Base-by-base conservation (phyloP, 2,888 invertebrate genomes). In the Himalopsyche kuldschensis region DNA sequence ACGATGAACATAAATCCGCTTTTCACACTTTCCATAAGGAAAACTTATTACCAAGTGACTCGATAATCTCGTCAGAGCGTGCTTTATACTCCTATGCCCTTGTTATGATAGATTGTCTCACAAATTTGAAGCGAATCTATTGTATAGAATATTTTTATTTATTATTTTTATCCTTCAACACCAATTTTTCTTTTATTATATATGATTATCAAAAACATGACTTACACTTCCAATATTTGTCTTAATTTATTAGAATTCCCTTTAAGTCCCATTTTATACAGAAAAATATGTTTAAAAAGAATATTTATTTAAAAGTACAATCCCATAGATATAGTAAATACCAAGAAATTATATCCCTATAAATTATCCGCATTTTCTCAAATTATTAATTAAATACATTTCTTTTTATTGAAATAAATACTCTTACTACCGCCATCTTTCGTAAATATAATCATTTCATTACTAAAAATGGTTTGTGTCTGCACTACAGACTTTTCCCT, bases 61-160 rank as follows among this genome's bases (percentile, higher is more conserved):
- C 78, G 30, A 78, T 78, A 41, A 78, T 46, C 78, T 78, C 47
- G 46, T 78, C 78, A 78, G 78, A 78, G 78, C 46, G 35, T 78
- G 35, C 76, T 3, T 41, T 41, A 41, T 41, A 46, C 27, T 41
- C 24, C 47, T 27, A 20, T 46, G 35, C 46, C 78, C 47, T 8
- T 17, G 47, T 46, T 46, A 46, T 78, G 78, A 78, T 78, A 47
- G 78, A 78, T 78, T 78, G 78, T 78, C 78, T 78, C n/a, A 30
- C 30, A 78, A 78, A 78, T 46, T 78, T n/a, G 27, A 78, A 30
- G 47, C 47, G 78, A 78, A 78, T 69, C 30, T 69, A 69, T 76
- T 15, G 32, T 76, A 10, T 76, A 41, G 30, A 27, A 69, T n/a
- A 41, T 41, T 76, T 17, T 76, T 20, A 41, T 35, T 35, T 76